Conservation (phyloP, 2,888 invertebrate genomes). For the Pyrocoelia pectoralis region DNA sequence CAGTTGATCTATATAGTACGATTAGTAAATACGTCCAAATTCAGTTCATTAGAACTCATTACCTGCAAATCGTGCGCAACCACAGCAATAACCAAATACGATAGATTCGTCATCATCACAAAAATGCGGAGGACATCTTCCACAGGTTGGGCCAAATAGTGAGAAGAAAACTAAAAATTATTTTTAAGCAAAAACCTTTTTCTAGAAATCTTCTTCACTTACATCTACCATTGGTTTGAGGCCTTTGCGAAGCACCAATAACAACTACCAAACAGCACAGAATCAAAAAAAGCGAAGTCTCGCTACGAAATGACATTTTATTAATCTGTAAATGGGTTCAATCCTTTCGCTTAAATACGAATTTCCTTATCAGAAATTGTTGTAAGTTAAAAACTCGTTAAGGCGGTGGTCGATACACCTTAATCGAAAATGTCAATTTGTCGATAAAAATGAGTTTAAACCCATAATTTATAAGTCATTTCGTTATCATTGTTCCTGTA, state of each 20-base stretch:
- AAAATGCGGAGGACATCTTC: slow-evolving; percentile 64
- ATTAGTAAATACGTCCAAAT: too few species aligned
- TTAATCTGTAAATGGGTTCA: neutral
- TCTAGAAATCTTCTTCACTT: neutral
- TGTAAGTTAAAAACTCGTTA: slow-evolving; percentile 19
- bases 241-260: neutral
- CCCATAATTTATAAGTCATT: too few species aligned
- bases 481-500: too few species aligned
- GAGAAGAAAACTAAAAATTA: slow-evolving; percentile 52
- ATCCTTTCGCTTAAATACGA: too few species aligned
- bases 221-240: neutral
- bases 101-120: slow-evolving; percentile 70
- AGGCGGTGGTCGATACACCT: neutral
- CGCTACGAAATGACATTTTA: neutral
- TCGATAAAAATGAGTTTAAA: too few species aligned
- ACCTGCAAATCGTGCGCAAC: slow-evolving; percentile 68
- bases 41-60: too few species aligned
- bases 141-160: slow-evolving; percentile 63
- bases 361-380: neutral
- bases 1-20: slow-evolving; percentile 65
- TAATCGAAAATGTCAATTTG: too few species aligned
- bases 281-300: neutral
- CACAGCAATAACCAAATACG: slow-evolving; percentile 71
- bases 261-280: neutral
- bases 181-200: neutral